Evolutionary conservation across 2,888 invertebrate genomes (phyloP).

Genomic region (Trimorus sp.): DNA sequence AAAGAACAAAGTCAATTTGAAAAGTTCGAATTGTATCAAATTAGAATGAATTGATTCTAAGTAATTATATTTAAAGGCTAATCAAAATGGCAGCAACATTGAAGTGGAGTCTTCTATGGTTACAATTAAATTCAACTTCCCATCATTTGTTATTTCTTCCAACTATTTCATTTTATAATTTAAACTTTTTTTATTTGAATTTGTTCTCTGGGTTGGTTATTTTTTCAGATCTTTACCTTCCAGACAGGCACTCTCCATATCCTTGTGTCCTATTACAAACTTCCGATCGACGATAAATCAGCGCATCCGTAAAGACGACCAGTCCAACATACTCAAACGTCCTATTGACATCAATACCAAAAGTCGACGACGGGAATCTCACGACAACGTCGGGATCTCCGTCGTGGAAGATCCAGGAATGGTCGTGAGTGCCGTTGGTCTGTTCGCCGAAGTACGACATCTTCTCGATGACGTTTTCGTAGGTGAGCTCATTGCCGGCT

Average conservation of each 20-base stretch:
- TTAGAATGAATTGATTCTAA: no score
- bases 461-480: slow-evolving; percentile 92
- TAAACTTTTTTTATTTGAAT: not conserved
- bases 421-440: slow-evolving; percentile 91
- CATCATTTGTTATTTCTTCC: no score
- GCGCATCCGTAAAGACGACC: slow-evolving; percentile 94
- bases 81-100: no score
- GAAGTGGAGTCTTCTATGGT: no score
- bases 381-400: slow-evolving; percentile 93
- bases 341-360: slow-evolving; percentile 95
- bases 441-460: slow-evolving; percentile 94
- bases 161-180: no score
- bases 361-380: slow-evolving; percentile 94
- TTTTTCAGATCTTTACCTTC: slow-evolving; percentile 79
- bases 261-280: slow-evolving; percentile 89
- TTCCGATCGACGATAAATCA: slow-evolving; percentile 86
- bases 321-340: slow-evolving; percentile 96
- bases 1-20: no score
- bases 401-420: slow-evolving; percentile 92
- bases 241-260: slow-evolving; percentile 90
- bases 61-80: no score
- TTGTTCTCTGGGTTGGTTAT: not conserved
- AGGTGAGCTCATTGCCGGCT: slow-evolving; percentile 94
- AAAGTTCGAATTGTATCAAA: no score
- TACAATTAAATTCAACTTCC: no score